Evolutionary conservation across 2,113 vertebrate genomes (phyloP).

Genomic region (Rhabdomys dilectus): DNA sequence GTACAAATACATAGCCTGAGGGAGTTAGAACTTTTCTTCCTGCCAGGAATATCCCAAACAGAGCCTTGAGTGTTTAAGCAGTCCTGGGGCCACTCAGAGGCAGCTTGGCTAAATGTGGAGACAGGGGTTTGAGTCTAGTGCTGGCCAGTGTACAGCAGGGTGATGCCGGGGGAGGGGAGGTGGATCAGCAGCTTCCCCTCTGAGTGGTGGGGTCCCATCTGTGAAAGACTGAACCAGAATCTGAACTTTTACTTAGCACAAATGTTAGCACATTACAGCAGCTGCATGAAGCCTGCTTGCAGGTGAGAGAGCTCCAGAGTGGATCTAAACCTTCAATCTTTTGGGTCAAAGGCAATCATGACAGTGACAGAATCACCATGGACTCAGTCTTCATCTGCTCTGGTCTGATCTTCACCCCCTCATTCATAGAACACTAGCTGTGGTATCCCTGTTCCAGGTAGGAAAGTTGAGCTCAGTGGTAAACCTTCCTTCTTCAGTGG

Average conservation of each 20-base stretch:
- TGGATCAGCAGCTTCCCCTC: neutral
- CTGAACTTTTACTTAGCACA: neutral
- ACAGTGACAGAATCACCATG: neutral
- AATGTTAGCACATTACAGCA: neutral
- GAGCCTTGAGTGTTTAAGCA: conserved; percentile 62
- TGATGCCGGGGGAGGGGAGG: neutral
- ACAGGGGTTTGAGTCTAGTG: neutral
- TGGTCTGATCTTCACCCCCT: neutral
- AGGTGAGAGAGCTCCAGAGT: neutral
- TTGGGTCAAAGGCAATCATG: conserved; percentile 5
- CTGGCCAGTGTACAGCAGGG: conserved; percentile 17
- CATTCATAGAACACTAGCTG: neutral
- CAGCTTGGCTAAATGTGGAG: conserved; percentile 1
- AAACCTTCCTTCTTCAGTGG: neutral
- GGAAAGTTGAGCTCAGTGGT: neutral
- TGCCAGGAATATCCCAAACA: conserved; percentile 79
- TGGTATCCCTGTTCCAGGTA: neutral
- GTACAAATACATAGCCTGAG: conserved; percentile 77
- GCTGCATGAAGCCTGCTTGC: neutral
- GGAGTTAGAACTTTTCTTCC: conserved; percentile 64
- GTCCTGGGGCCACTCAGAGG: conserved; percentile 49
- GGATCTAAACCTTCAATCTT: conserved; percentile 1
- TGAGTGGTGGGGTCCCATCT: neutral
- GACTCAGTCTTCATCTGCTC: neutral
- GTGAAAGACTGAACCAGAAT: neutral